phyloP scores from a whole-genome alignment of 2,888 invertebrate species.

The Xestia xanthographa region DNA sequence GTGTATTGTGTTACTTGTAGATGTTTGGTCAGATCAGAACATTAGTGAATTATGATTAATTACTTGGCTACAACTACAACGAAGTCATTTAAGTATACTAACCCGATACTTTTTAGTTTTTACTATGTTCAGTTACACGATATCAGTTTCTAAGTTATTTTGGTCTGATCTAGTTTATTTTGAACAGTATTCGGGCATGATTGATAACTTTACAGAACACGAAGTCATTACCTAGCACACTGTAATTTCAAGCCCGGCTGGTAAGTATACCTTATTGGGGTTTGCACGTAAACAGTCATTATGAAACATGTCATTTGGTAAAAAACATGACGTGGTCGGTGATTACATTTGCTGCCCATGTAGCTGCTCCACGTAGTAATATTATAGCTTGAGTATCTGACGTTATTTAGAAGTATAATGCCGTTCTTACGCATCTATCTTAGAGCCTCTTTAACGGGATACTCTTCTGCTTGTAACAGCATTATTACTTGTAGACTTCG shows the following conservation, averaged over 20 bases:
- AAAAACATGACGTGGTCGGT: slow-evolving; percentile 74
- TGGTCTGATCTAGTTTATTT: slow-evolving; percentile 33
- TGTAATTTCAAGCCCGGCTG: slow-evolving; percentile 57
- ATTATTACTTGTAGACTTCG: neutral
- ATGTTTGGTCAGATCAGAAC: too few relatives aligned
- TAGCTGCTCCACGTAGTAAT: slow-evolving; percentile 68
- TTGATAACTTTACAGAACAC: slow-evolving; percentile 53
- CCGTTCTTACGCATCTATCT: slow-evolving; percentile 43
- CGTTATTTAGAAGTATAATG: slow-evolving; percentile 24
- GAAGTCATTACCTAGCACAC: slow-evolving; percentile 43
- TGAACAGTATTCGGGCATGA: slow-evolving; percentile 26
- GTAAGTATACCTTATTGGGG: slow-evolving; percentile 59
- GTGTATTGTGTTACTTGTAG: too few relatives aligned
- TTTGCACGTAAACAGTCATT: slow-evolving; percentile 64
- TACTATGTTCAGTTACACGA: neutral
- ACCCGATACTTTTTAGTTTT: neutral
- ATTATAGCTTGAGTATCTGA: slow-evolving; percentile 63
- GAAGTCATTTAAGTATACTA: neutral
- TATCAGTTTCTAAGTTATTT: slow-evolving; percentile 14
- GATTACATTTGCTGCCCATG: slow-evolving; percentile 74
- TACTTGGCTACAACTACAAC: too few relatives aligned
- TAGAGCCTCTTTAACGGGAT: slow-evolving; percentile 16
- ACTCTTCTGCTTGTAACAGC: slow-evolving; percentile 26
- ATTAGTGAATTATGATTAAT: neutral
- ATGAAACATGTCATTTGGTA: slow-evolving; percentile 79